A percentile compares a stretch with the other conserved stretches of the same genome.
phyloP scores from a whole-genome alignment of 2,888 invertebrate species.

The Apamea monoglypha region DNA sequence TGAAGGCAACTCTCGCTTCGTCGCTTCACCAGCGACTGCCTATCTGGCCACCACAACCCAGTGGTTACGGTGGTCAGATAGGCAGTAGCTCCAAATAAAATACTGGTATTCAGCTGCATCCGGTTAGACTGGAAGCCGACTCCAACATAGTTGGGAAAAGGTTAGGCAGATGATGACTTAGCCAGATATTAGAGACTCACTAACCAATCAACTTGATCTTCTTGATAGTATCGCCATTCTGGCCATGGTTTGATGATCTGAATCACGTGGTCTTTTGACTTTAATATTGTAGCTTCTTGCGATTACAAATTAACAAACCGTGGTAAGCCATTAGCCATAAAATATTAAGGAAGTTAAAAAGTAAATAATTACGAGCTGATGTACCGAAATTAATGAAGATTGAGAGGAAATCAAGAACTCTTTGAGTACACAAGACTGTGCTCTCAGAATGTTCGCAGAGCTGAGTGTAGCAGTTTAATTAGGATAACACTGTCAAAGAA shows the following conservation, averaged over 20 bases:
- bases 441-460: slow-evolving; percentile 34
- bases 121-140: no score
- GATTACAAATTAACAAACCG: background rate
- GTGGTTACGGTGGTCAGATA: no score
- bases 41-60: no score
- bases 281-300: background rate
- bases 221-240: background rate
- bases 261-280: background rate
- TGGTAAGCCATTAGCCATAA: background rate
- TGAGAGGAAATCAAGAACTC: slow-evolving; percentile 14
- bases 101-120: no score
- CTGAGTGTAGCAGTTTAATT: slow-evolving; percentile 34
- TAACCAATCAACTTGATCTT: background rate
- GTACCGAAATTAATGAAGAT: slow-evolving; percentile 23
- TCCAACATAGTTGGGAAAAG: no score
- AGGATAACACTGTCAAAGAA: slow-evolving; percentile 44
- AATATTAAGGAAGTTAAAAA: background rate
- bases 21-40: no score
- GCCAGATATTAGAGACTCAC: background rate
- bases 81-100: no score
- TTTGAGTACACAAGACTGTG: slow-evolving; percentile 26
- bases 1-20: no score
- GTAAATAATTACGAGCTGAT: background rate
- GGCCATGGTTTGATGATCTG: background rate
- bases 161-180: background rate